Evolutionary conservation across 2,888 invertebrate genomes (phyloP).

Genomic region (Tetheella fluctuosa): DNA sequence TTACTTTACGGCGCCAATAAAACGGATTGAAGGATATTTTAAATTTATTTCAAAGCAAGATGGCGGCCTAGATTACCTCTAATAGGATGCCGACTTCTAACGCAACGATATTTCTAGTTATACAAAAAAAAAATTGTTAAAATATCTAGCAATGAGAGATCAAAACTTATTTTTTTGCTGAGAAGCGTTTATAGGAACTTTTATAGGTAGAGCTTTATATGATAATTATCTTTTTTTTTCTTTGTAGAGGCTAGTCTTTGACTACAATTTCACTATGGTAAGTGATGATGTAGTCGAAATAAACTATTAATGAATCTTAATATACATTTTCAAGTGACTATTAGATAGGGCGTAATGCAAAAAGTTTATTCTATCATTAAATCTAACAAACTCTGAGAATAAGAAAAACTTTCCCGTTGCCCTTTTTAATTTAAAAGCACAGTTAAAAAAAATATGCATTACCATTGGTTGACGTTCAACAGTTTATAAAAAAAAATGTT

Average conservation of each 20-base stretch:
- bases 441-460: neutral
- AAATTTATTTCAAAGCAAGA: slow-evolving; percentile 50
- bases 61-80: slow-evolving; percentile 39
- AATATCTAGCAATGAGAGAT: too few species aligned
- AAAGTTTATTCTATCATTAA: slow-evolving; percentile 54
- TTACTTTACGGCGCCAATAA: slow-evolving; percentile 39
- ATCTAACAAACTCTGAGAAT: slow-evolving; percentile 47
- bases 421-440: neutral
- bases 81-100: slow-evolving; percentile 22
- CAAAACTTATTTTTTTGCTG: too few species aligned
- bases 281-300: too few species aligned
- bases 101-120: neutral
- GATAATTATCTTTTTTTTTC: too few species aligned
- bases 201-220: too few species aligned
- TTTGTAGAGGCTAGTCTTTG: too few species aligned
- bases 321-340: slow-evolving; percentile 51
- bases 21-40: slow-evolving; percentile 39
- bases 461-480: neutral
- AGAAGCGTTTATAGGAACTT: too few species aligned
- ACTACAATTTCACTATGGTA: too few species aligned
- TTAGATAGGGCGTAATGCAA: slow-evolving; percentile 48
- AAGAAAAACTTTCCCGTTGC: slow-evolving; percentile 37
- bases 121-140: neutral
- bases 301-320: slow-evolving; percentile 30
- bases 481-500: neutral